Percentiles rank a stretch among this genome's conserved stretches.
These are phyloP conservation scores for Leptoteleia sp. DNA, from an alignment of 1,140 invertebrate species.

Conservation along the genomic window DNA sequence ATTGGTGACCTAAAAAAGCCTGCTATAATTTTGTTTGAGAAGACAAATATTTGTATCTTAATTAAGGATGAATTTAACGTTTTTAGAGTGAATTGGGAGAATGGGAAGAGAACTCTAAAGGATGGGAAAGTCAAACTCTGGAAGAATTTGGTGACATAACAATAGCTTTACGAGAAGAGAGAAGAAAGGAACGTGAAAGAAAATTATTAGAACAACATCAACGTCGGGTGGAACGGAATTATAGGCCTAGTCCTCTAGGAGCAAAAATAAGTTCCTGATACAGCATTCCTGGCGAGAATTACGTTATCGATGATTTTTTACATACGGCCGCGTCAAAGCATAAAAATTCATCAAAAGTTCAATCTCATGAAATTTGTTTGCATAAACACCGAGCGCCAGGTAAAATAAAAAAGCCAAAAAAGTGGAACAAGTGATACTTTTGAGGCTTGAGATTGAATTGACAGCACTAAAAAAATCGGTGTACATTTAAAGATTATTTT, in stretches of 20 bases:
- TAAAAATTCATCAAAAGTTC: constrained; percentile 33
- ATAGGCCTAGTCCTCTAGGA: constrained; percentile 75
- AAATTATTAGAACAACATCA: constrained; percentile 78
- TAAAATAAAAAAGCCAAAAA: constrained; percentile 56
- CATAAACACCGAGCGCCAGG: constrained; percentile 38
- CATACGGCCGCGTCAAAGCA: constrained; percentile 32
- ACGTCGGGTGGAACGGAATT: constrained; percentile 77
- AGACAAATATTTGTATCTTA: neutral
- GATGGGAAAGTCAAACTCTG: constrained; percentile 81
- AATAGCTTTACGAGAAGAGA: constrained; percentile 79
- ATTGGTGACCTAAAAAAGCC: no score
- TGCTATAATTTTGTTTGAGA: no score
- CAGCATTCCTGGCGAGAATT: constrained; percentile 14
- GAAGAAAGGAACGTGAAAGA: constrained; percentile 78
- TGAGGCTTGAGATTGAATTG: constrained; percentile 18
- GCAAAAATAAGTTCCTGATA: constrained; percentile 79
- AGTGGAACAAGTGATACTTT: constrained; percentile 26
- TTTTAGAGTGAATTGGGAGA: constrained; percentile 76
- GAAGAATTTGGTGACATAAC: constrained; percentile 78
- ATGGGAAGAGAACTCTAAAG: constrained; percentile 80
- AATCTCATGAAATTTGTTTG: constrained; percentile 32
- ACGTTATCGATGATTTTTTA: constrained; percentile 12
- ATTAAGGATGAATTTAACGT: constrained; percentile 30
- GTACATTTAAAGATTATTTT: neutral
- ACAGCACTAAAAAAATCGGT: no score